Evolutionary conservation across 2,888 invertebrate species (phyloP).

Genomic region (Agapetus fuscipes): DNA sequence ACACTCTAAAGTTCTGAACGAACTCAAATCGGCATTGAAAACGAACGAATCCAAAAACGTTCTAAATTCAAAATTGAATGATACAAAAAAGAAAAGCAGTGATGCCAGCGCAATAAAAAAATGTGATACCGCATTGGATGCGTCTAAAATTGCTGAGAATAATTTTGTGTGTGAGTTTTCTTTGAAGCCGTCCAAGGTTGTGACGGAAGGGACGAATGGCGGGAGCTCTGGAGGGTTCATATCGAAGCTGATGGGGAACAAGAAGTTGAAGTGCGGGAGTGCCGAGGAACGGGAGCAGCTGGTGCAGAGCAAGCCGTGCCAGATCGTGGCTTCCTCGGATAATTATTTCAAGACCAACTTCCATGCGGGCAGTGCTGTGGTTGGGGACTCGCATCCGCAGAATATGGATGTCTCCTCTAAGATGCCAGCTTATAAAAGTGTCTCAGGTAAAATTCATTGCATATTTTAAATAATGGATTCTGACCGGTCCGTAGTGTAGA

Average conservation of each 20-base stretch:
- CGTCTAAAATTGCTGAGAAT: no score
- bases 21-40: conserved; percentile 40
- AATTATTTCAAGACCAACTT: conserved; percentile 43
- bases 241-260: conserved; percentile 39
- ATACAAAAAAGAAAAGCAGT: conserved; percentile 14
- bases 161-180: no score
- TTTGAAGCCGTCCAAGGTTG: conserved; percentile 10
- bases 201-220: neutral
- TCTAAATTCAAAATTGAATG: conserved; percentile 6
- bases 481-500: no score
- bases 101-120: no score
- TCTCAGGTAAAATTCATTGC: conserved; percentile 14
- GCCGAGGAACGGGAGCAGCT: conserved; percentile 38
- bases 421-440: conserved; percentile 13
- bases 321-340: conserved; percentile 41
- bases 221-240: conserved; percentile 29
- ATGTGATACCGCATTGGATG: no score
- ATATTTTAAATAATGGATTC: no score
- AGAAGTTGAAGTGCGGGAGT: conserved; percentile 13
- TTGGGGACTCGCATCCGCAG: neutral
- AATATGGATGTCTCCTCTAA: conserved; percentile 3
- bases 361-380: conserved; percentile 8
- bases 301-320: conserved; percentile 29
- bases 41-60: no score
- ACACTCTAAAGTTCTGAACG: conserved; percentile 41